phyloP scores from a whole-genome alignment of 2,888 invertebrate species.

The Apodemia hepburni region DNA sequence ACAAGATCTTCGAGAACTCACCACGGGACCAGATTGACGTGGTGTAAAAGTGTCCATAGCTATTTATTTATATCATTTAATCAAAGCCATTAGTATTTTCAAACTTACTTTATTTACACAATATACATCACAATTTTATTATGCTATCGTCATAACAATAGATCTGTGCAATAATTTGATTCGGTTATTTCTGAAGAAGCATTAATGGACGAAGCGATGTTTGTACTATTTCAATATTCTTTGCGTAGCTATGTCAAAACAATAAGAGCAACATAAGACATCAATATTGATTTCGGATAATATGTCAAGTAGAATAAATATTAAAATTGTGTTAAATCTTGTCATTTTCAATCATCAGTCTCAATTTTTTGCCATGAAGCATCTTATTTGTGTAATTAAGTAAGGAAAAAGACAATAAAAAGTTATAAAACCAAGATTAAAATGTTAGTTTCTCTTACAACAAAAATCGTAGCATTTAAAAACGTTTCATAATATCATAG shows the following conservation, averaged over 20 bases:
- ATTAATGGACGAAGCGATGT: conserved; percentile 53
- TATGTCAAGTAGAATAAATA: not conserved
- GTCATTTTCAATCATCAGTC: conserved; percentile 4
- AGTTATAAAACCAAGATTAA: not conserved
- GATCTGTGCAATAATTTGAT: conserved; percentile 4
- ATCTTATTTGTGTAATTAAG: conserved; percentile 2
- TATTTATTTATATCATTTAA: conserved; percentile 21
- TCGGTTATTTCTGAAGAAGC: conserved; percentile 42
- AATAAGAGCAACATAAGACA: no score
- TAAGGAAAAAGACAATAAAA: not conserved
- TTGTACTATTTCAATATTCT: conserved; percentile 58
- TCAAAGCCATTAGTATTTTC: conserved; percentile 21
- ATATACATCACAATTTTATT: conserved; percentile 65
- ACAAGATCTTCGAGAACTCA: no score
- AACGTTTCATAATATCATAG: conserved; percentile 2
- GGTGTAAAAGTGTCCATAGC: no score
- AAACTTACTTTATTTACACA: conserved; percentile 59
- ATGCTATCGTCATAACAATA: conserved; percentile 24
- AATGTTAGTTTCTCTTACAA: not conserved
- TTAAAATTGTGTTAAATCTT: conserved; percentile 56
- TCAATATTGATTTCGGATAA: no score
- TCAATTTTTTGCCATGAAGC: conserved; percentile 5
- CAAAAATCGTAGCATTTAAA: conserved; percentile 1
- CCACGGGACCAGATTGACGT: no score
- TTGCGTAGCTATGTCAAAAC: no score